phyloP scores from a whole-genome alignment of 1,140 invertebrate genomes.

The Hirudo medicinalis region DNA sequence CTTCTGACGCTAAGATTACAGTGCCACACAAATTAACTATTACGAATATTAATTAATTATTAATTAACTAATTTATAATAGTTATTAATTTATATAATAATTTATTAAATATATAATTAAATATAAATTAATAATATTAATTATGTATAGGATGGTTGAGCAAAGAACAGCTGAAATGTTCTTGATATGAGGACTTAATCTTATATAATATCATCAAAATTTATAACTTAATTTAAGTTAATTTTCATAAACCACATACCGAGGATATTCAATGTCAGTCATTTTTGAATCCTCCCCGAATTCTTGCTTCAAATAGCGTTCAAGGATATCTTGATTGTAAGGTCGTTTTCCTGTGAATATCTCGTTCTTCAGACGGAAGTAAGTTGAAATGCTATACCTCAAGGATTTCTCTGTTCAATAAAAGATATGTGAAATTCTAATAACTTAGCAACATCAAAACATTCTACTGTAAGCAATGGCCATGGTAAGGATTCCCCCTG shows the following conservation, averaged over 20 bases:
- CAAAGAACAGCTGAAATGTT: too few relatives aligned
- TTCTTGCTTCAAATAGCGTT: constrained; percentile 70
- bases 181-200: too few relatives aligned
- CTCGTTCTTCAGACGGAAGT: constrained; percentile 80
- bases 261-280: constrained; percentile 70
- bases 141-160: too few relatives aligned
- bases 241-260: constrained; percentile 37
- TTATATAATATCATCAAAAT: too few relatives aligned
- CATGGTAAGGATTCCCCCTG: constrained; percentile 81
- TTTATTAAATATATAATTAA: too few relatives aligned
- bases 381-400: constrained; percentile 48
- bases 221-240: too few relatives aligned
- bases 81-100: too few relatives aligned
- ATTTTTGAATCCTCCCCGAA: constrained; percentile 73
- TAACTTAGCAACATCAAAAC: not conserved
- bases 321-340: constrained; percentile 69
- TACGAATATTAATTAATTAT: too few relatives aligned
- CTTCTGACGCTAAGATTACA: too few relatives aligned
- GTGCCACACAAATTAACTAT: too few relatives aligned
- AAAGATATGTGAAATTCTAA: not conserved
- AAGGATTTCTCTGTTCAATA: not conserved
- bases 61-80: too few relatives aligned
- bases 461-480: constrained; percentile 42
- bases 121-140: too few relatives aligned
- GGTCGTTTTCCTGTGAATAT: constrained; percentile 76